Conservation (phyloP, 2,113 vertebrate genomes). For the Nyctereutes procyonoides region DNA sequence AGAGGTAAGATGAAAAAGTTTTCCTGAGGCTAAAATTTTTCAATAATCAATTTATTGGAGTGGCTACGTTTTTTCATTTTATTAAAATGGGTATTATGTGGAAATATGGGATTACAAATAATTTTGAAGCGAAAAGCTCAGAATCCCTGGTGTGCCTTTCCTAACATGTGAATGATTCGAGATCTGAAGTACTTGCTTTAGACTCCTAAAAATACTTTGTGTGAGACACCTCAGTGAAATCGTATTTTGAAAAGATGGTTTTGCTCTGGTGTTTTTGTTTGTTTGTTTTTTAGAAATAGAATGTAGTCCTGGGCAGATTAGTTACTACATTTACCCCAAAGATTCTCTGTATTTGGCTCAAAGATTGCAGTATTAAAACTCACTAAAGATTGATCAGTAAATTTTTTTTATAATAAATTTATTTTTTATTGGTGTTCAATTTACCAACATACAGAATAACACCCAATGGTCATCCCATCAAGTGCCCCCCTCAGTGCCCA, state of each 20-base stretch:
- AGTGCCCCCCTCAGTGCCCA: no score
- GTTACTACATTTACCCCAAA: constrained; percentile 19
- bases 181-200: constrained; percentile 52
- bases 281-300: constrained; percentile 21
- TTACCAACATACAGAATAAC: no score
- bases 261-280: constrained; percentile 2
- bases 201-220: constrained; percentile 23
- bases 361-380: constrained; percentile 50
- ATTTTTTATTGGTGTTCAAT: no score
- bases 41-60: not conserved
- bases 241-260: constrained; percentile 52
- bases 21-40: not conserved
- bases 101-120: constrained; percentile 52
- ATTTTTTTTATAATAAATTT: not conserved
- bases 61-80: not conserved
- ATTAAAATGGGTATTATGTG: constrained; percentile 51
- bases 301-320: not conserved
- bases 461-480: no score
- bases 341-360: constrained; percentile 21
- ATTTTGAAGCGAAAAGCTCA: constrained; percentile 44
- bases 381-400: not conserved
- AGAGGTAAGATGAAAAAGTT: constrained; percentile 89
- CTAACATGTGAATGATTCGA: constrained; percentile 38
- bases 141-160: not conserved
- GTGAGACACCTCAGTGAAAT: not conserved